Conservation (phyloP, 2,113 vertebrate genomes). For the Salvelinus namaycush region DNA sequence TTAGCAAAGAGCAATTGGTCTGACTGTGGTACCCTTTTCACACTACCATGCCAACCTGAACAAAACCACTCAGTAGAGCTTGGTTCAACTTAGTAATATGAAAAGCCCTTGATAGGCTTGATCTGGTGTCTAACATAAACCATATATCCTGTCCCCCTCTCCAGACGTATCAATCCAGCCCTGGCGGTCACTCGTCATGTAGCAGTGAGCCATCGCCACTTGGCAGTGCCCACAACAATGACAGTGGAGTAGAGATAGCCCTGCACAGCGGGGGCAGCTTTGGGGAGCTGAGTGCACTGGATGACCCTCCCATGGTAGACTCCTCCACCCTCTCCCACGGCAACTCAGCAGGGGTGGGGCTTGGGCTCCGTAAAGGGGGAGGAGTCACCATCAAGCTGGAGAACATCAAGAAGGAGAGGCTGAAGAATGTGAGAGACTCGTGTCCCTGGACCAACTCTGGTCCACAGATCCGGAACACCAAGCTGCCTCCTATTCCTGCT, state of each 20-base stretch:
- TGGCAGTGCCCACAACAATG: conserved; percentile 93
- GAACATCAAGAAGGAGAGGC: conserved; percentile 96
- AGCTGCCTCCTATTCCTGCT: conserved; percentile 92
- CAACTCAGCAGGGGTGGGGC: conserved; percentile 79
- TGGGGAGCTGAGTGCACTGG: conserved; percentile 88
- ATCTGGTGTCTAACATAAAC: background rate
- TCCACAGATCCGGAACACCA: conserved; percentile 84
- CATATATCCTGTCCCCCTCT: conserved; percentile 29
- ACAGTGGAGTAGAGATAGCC: conserved; percentile 97
- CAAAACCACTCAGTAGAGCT: too few species aligned
- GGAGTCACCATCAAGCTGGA: conserved; percentile 85
- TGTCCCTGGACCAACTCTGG: conserved; percentile 88
- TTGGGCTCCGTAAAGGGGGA: conserved; percentile 86
- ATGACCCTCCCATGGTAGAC: conserved; percentile 86
- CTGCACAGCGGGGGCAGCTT: conserved; percentile 94
- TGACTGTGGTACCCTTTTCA: background rate
- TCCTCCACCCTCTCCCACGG: conserved; percentile 84
- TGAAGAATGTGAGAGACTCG: conserved; percentile 90
- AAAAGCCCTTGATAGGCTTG: background rate
- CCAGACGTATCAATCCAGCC: conserved; percentile 97
- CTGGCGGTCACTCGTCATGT: conserved; percentile 96
- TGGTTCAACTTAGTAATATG: too few species aligned
- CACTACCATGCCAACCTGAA: too few species aligned
- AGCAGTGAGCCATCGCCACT: conserved; percentile 97
- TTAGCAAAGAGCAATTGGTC: background rate